Base-by-base conservation (phyloP, 2,888 invertebrate genomes). In the Himalopsyche tibetana region DNA sequence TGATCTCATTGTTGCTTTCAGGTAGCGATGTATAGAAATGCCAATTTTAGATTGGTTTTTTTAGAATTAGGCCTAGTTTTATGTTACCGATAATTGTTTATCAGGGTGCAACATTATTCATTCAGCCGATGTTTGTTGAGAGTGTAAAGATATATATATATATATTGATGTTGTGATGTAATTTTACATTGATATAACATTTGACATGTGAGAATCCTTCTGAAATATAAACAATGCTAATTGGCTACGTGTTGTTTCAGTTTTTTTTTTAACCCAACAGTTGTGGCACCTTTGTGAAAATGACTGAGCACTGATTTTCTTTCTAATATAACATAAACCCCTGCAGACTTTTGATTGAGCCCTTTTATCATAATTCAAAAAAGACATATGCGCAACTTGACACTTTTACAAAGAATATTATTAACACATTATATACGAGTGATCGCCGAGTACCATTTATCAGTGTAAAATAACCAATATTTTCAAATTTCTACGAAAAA, bases 181-280 rank as follows among this genome's bases (percentile, higher is more conserved):
- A 19, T 63, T 63, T 28, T 63, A 19, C 19, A 63, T 63, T 63
- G 19, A 19, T 19, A 63, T 63, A 63, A 63, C 63, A 63, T 19
- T 19, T 63, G 9, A 63, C 5, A 63, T 63, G 63, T 63, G 63
- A 63, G 63, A n/a, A 63, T 19, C 63, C 0, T 63, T 63, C n/a
- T 63, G 63, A 63, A 63, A 63, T 63, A 63, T 63, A 63, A 63
- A 63, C 19, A 63, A 63, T 63, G 28, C 63, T 63, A 63, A 19
- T 63, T n/a, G 63, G 19, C n/a, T 63, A 19, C 63, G n/a, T 19
- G 63, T 63, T 63, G 63, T 63, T 63, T 63, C 63, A 63, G 63
- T 63, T 63, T 63, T n/a, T 17, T 56, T 56, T 19, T 19, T 19
- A 63, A 63, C 63, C 63, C 63, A 19, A 3, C 63, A 63, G 8